Percentiles rank a stretch among this genome's conserved stretches.
These are phyloP conservation scores for Cepaea hortensis DNA, from an alignment of 2,888 invertebrate species.

Conservation along the genomic window DNA sequence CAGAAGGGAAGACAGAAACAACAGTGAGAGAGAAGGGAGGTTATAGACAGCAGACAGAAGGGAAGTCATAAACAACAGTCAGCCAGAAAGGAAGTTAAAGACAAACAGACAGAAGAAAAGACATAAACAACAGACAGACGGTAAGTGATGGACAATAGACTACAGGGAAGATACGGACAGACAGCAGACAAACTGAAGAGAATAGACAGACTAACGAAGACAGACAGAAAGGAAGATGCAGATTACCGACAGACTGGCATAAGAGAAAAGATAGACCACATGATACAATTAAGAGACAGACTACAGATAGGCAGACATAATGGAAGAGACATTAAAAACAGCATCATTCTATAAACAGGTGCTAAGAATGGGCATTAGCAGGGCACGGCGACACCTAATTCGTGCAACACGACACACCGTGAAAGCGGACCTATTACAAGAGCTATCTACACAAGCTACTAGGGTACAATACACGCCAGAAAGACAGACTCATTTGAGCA, in stretches of 20 bases:
- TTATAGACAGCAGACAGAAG: neutral
- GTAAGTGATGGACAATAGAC: neutral
- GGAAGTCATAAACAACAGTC: neutral
- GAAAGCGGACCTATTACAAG: too few species aligned
- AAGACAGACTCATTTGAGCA: neutral
- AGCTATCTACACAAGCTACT: too few species aligned
- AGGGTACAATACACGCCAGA: neutral
- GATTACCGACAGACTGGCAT: neutral
- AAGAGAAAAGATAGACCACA: neutral
- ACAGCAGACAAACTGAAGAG: too few species aligned
- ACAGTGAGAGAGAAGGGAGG: neutral
- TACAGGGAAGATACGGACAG: too few species aligned
- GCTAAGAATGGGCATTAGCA: too few species aligned
- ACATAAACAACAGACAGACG: neutral
- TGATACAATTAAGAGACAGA: neutral
- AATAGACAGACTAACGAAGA: neutral
- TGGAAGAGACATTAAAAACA: too few species aligned
- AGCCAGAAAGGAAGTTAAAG: constrained; percentile 1
- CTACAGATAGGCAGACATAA: neutral
- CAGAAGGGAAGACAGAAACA: neutral
- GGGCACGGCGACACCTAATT: too few species aligned
- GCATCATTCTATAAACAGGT: too few species aligned
- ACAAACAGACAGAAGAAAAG: neutral
- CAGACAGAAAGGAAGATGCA: constrained; percentile 27
- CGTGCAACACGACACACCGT: too few species aligned